Conservation (phyloP, 2,888 invertebrate species). For the Masnerella sp. region DNA sequence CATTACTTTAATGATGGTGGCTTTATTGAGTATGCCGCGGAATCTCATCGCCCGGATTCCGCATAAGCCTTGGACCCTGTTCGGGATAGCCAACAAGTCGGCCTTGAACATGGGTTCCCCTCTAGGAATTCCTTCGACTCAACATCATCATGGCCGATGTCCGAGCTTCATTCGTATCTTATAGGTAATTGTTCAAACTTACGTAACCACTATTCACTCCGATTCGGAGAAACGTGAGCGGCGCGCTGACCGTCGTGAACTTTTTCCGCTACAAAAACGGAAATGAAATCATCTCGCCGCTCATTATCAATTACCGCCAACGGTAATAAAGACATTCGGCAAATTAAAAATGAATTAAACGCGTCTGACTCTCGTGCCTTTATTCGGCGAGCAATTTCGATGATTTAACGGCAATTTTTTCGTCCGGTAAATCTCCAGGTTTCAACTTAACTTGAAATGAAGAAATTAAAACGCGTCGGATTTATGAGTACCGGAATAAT, state of each 20-base stretch:
- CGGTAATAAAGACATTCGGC: no score
- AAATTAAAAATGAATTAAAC: no score
- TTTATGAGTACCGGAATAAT: constrained; percentile 22
- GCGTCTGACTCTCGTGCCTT: constrained; percentile 11
- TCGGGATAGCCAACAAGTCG: constrained; percentile 71
- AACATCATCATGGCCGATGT: constrained; percentile 70
- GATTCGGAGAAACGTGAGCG: constrained; percentile 41
- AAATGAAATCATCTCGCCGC: no score
- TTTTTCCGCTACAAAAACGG: no score
- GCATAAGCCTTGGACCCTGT: constrained; percentile 63
- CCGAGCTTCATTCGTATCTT: constrained; percentile 64
- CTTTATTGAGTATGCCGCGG: constrained; percentile 49
- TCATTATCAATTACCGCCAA: no score
- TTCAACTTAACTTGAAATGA: constrained; percentile 10
- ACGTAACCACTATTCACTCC: constrained; percentile 50
- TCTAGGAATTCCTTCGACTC: constrained; percentile 60
- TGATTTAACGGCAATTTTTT: constrained; percentile 8
- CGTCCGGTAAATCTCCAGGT: background rate
- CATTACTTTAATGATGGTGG: constrained; percentile 51
- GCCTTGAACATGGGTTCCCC: constrained; percentile 69
- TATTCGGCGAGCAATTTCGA: background rate
- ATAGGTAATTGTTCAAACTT: constrained; percentile 57
- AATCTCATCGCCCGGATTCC: constrained; percentile 42
- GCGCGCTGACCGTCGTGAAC: constrained; percentile 8
- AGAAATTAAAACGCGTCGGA: constrained; percentile 26